Conservation (phyloP, 1,140 invertebrate species). For the Camponotus floridanus region DNA sequence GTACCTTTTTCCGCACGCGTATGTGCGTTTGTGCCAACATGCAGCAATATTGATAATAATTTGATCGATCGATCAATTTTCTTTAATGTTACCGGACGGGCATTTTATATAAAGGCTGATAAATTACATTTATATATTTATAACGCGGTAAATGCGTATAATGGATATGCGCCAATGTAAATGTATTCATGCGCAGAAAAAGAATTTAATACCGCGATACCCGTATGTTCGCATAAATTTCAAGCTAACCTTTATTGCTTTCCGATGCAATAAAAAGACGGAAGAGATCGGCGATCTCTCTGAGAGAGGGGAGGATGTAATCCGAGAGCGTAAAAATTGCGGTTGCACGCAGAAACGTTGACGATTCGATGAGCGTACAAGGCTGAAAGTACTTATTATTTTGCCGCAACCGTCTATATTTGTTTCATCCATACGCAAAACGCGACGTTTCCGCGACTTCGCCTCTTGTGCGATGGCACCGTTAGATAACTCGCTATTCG, state of each 20-base stretch:
- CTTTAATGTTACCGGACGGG: too few species aligned
- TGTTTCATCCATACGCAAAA: background rate
- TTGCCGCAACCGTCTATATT: background rate
- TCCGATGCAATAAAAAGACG: conserved; percentile 21
- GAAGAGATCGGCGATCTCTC: background rate
- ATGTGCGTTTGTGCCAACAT: background rate
- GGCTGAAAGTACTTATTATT: conserved; percentile 20
- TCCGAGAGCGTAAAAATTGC: background rate
- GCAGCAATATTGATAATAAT: background rate
- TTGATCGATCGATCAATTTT: background rate
- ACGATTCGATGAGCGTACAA: background rate
- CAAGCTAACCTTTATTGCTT: conserved; percentile 42
- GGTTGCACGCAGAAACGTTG: background rate
- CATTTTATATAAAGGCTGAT: background rate
- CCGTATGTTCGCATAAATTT: conserved; percentile 22
- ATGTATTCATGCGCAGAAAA: background rate
- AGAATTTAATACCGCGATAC: conserved; percentile 38
- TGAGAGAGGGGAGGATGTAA: background rate
- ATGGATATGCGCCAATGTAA: background rate
- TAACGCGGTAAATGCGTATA: background rate
- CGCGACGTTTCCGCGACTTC: conserved; percentile 18
- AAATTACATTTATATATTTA: conserved; percentile 29
- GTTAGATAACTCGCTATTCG: conserved; percentile 43
- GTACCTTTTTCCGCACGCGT: background rate
- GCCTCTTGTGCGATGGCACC: conserved; percentile 25